Conservation (phyloP, 2,888 invertebrate species). For the Pediacus dermestoides region DNA sequence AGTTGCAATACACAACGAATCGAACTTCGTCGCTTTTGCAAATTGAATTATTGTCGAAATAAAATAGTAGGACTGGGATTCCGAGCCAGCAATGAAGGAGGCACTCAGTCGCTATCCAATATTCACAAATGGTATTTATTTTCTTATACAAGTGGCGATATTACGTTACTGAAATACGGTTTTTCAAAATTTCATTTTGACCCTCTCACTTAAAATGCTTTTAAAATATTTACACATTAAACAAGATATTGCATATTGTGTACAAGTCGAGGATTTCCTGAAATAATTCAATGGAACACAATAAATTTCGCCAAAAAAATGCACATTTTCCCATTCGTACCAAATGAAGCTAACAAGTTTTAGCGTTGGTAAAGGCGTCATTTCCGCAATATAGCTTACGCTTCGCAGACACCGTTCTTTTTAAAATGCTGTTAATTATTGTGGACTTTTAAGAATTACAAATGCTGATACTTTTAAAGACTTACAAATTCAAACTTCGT, state of each 20-base stretch:
- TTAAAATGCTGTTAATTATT: too few species aligned
- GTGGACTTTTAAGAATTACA: too few species aligned
- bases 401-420: too few species aligned
- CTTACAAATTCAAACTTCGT: too few species aligned
- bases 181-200: constrained; percentile 23
- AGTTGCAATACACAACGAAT: constrained; percentile 27
- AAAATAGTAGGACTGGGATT: constrained; percentile 34
- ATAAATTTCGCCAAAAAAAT: too few species aligned
- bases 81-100: constrained; percentile 28
- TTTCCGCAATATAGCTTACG: too few species aligned
- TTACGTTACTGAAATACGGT: constrained; percentile 29
- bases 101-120: constrained; percentile 35
- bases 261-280: too few species aligned
- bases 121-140: constrained; percentile 36
- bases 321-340: too few species aligned
- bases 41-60: constrained; percentile 36
- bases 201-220: constrained; percentile 6
- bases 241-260: neutral
- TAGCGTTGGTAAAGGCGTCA: too few species aligned
- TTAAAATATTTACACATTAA: constrained; percentile 7
- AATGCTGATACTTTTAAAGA: too few species aligned
- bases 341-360: too few species aligned
- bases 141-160: constrained; percentile 31
- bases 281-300: too few species aligned
- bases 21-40: constrained; percentile 35